Percentiles rank a stretch among this genome's conserved stretches.
phyloP scores from a whole-genome alignment of 2,888 invertebrate species.

The Pherbina coryleti region DNA sequence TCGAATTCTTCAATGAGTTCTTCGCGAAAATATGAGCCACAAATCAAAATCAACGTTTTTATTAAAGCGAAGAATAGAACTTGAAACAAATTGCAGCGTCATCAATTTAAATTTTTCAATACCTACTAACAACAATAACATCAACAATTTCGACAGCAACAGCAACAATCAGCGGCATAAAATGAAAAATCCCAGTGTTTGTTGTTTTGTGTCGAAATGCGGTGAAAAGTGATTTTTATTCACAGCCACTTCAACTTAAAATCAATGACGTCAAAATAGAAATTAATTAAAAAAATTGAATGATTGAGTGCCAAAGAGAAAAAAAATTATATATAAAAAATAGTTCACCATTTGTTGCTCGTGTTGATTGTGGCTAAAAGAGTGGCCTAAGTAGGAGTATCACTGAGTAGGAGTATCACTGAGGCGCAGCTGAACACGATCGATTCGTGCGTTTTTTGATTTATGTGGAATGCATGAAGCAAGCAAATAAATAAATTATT shows the following conservation, averaged over 20 bases:
- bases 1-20: not conserved
- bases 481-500: no score
- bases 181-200: not conserved
- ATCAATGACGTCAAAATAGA: slow-evolving; percentile 7
- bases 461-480: no score
- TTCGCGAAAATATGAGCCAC: not conserved
- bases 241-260: not conserved
- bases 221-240: not conserved
- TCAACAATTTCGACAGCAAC: not conserved
- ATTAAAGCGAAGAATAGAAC: not conserved
- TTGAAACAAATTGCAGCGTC: not conserved
- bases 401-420: no score
- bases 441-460: not conserved
- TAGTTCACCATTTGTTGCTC: not conserved
- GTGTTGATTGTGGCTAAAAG: not conserved
- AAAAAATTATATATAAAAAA: not conserved
- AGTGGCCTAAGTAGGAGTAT: no score
- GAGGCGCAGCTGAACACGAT: not conserved
- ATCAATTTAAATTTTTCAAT: not conserved
- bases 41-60: not conserved
- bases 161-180: not conserved
- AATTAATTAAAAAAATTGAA: not conserved
- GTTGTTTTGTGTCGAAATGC: not conserved
- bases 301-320: not conserved
- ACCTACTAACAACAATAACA: no score